Base-by-base conservation (phyloP, 1,140 invertebrate genomes). In the Drosophila leontia region DNA sequence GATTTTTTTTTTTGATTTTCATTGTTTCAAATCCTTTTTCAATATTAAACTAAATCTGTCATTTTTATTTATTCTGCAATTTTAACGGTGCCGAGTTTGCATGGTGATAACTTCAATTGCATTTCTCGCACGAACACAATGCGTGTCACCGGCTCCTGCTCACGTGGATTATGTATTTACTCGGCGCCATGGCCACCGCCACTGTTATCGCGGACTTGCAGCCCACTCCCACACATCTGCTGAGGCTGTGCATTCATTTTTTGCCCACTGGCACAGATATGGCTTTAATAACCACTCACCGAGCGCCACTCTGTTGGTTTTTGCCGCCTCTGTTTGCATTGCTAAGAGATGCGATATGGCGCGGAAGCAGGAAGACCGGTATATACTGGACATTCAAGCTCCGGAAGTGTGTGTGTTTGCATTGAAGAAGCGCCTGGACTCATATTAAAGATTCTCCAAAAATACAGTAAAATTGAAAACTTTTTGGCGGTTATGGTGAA, bases 111-210 rank as follows among this genome's bases (percentile, higher is more conserved):
- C 32, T 13, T 23, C 12, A 35, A 32, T 35, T 71, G 17, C 11
- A 0, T 35, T 51, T 72, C 13, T 41, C 45, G 13, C 62, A 26
- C 26, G 5, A n/a, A 35, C 23, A 42, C 53, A 59, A 51, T 59
- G 44, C 23, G 35, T 71, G 53, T 26, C 44, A 29, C 7, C 13
- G 35, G 29, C 17, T 61, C 23, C 57, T 55, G 55, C 61, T 79
- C 75, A 69, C 83, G 76, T 77, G 83, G 80, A 87, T 87, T 87
- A 88, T 78, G 70, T 87, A 83, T 86, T 87, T 85, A 82, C 79
- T 53, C 23, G 68, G 58, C 44, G 35, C 78, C 72, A 57, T 59
- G 78, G 51, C 60, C 51, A 64, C 70, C 67, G 57, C 45, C 67
- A 65, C 53, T 48, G 39, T 50, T 68, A 61, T 78, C 75, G 53